phyloP scores from a whole-genome alignment of 2,113 vertebrate species.

The Eretmochelys imbricata region DNA sequence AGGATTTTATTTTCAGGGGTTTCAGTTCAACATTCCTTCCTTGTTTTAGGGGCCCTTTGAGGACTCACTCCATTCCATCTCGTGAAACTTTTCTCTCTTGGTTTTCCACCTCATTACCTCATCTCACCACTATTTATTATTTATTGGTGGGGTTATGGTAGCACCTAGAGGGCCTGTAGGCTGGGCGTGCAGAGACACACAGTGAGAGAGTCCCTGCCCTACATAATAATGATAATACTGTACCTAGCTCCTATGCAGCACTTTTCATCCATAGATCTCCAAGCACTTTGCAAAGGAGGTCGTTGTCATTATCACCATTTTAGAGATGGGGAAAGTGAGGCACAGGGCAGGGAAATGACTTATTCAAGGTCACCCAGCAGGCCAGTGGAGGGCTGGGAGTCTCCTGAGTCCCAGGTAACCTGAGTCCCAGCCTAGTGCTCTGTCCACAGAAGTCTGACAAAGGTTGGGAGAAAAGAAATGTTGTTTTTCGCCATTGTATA shows the following conservation, averaged over 20 bases:
- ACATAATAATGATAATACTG: neutral
- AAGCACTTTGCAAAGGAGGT: neutral
- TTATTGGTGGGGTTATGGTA: neutral
- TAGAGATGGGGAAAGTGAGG: neutral
- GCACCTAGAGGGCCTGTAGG: too few species aligned
- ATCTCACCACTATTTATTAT: neutral
- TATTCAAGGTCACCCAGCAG: neutral
- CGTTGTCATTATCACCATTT: neutral
- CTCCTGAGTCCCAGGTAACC: neutral
- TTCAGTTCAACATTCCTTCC: neutral
- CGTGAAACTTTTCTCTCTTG: neutral
- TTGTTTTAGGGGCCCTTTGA: neutral
- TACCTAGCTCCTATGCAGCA: neutral
- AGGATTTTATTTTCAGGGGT: neutral
- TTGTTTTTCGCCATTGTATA: neutral
- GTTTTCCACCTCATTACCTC: neutral
- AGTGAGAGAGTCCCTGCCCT: neutral
- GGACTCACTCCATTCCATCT: neutral
- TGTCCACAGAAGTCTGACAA: neutral
- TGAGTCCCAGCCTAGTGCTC: neutral
- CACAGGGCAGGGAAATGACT: neutral
- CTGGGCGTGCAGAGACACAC: neutral
- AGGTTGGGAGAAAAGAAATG: neutral
- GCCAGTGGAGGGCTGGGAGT: neutral
- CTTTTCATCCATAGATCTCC: neutral